Evolutionary conservation across 2,113 vertebrate species (phyloP).

Genomic region (Scalopus aquaticus): DNA sequence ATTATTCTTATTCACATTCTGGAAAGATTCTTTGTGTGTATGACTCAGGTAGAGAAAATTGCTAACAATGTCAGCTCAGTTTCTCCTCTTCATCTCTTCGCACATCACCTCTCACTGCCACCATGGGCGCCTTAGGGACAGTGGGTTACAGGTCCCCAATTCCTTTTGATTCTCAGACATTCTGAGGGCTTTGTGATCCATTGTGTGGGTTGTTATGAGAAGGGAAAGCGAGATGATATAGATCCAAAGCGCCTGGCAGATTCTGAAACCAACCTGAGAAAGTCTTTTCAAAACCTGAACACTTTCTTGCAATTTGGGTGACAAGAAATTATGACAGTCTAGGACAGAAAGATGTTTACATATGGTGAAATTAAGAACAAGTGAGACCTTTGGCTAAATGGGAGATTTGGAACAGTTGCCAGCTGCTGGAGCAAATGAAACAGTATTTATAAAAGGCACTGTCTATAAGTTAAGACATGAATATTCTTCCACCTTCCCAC

Average conservation of each 20-base stretch:
- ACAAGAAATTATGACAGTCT: background rate
- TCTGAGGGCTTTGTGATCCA: background rate
- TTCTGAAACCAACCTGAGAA: background rate
- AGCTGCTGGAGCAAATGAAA: background rate
- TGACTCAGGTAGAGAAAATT: constrained; percentile 4
- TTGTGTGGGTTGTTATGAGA: background rate
- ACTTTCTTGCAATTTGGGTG: background rate
- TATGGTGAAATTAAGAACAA: background rate
- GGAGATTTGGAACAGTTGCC: background rate
- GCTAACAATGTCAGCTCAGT: background rate
- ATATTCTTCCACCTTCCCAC: background rate
- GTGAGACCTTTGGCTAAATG: background rate
- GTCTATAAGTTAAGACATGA: background rate
- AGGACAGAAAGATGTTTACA: background rate
- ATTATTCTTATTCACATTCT: background rate
- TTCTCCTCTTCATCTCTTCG: background rate
- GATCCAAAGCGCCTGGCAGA: background rate
- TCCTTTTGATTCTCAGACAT: background rate
- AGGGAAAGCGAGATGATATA: background rate
- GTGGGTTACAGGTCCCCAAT: background rate
- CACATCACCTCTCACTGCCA: background rate
- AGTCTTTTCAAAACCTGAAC: constrained; percentile 24
- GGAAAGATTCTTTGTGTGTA: background rate
- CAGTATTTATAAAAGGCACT: background rate
- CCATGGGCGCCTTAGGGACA: background rate